phyloP scores from a whole-genome alignment of 1,140 invertebrate species.

The Drosophila leontia region DNA sequence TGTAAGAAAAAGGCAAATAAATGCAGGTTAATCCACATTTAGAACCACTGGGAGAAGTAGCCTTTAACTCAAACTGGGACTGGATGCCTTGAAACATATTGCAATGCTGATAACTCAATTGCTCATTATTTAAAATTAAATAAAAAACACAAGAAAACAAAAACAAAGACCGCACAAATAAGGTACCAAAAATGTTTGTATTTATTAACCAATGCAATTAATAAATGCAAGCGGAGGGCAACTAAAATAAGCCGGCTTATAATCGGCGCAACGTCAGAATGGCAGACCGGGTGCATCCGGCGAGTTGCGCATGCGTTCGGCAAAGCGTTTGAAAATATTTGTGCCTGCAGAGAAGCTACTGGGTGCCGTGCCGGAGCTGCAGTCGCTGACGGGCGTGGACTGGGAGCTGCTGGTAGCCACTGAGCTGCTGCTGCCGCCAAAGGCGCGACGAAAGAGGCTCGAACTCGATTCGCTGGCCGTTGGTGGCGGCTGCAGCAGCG shows the following conservation, averaged over 20 bases:
- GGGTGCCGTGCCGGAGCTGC: constrained; percentile 37
- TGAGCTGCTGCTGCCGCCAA: constrained; percentile 63
- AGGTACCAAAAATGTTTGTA: constrained; percentile 55
- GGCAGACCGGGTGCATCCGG: constrained; percentile 45
- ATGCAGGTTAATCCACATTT: neutral
- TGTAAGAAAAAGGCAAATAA: neutral
- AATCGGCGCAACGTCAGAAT: constrained; percentile 20
- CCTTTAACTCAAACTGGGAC: no score
- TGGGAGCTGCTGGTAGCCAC: constrained; percentile 37
- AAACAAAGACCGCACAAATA: constrained; percentile 46
- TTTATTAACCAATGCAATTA: constrained; percentile 70
- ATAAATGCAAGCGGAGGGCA: constrained; percentile 65
- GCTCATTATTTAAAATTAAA: neutral
- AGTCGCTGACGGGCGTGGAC: constrained; percentile 55
- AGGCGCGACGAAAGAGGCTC: constrained; percentile 74
- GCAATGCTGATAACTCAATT: neutral
- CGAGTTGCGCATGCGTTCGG: constrained; percentile 73
- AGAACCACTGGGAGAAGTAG: neutral
- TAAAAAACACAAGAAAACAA: constrained; percentile 7
- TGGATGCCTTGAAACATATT: neutral
- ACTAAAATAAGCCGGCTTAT: constrained; percentile 39
- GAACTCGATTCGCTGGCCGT: constrained; percentile 58
- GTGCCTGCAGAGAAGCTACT: constrained; percentile 69
- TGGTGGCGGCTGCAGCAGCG: constrained; percentile 23
- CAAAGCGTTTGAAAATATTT: constrained; percentile 82